Conservation (phyloP, 2,113 vertebrate genomes). For the Hypocryptadius cinnamomeus region DNA sequence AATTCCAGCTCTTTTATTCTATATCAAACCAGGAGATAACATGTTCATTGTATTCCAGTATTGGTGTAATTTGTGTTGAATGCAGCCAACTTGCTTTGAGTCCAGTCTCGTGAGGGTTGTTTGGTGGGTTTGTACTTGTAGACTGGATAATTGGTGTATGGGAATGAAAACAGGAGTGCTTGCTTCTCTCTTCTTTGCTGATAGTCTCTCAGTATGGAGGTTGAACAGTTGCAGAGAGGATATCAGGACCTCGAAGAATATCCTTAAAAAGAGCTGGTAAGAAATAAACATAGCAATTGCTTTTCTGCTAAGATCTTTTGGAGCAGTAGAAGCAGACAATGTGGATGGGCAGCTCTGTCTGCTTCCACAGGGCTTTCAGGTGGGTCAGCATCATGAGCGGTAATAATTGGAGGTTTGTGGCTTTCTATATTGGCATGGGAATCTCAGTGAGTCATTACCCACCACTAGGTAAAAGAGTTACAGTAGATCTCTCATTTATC, state of each 20-base stretch:
- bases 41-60: not conserved
- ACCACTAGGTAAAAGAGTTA: not conserved
- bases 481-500: not conserved
- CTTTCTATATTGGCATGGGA: not conserved
- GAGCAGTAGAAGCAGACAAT: not conserved
- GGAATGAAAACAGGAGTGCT: not conserved
- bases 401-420: not conserved
- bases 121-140: not conserved
- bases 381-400: not conserved
- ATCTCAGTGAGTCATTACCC: not conserved
- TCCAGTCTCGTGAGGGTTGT: not conserved
- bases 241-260: not conserved
- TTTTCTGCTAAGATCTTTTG: not conserved
- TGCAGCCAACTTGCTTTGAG: not conserved
- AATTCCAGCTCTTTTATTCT: not conserved
- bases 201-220: not conserved
- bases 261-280: not conserved
- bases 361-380: not conserved
- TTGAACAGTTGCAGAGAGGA: not conserved
- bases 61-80: not conserved
- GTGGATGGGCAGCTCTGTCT: not conserved
- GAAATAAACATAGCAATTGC: not conserved
- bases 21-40: not conserved
- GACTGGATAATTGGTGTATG: not conserved
- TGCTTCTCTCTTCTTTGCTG: not conserved